Evolutionary conservation across 2,888 invertebrate species (phyloP).

Genomic region (Diplolepis rosae): DNA sequence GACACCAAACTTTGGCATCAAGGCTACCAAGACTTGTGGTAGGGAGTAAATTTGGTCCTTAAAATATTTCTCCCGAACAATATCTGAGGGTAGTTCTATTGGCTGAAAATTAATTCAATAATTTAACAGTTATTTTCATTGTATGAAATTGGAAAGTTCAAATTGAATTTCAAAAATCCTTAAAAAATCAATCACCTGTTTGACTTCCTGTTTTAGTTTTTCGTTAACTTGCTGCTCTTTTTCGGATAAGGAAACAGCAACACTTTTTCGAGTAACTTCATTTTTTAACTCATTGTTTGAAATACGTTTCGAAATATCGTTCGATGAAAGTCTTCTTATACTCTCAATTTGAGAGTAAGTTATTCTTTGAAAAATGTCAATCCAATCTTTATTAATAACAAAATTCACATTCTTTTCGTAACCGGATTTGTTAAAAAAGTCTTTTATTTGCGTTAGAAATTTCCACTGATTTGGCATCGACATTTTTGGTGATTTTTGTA

Average conservation of each 20-base stretch:
- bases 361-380: conserved; percentile 75
- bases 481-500: conserved; percentile 64
- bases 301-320: background rate
- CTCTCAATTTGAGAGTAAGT: conserved; percentile 64
- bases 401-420: conserved; percentile 73
- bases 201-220: conserved; percentile 27
- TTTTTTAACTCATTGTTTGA: background rate
- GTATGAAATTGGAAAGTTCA: too few relatives aligned
- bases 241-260: conserved; percentile 32
- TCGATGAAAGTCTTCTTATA: conserved; percentile 52
- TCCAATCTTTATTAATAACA: conserved; percentile 75
- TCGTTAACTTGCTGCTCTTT: conserved; percentile 22
- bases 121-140: too few relatives aligned
- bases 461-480: conserved; percentile 74
- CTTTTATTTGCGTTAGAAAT: conserved; percentile 73
- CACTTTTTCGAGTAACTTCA: conserved; percentile 38
- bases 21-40: conserved; percentile 72
- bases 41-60: conserved; percentile 62
- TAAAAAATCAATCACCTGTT: conserved; percentile 10
- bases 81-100: background rate
- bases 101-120: background rate
- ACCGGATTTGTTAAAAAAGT: conserved; percentile 73
- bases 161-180: too few relatives aligned
- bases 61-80: conserved; percentile 22
- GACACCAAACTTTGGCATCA: conserved; percentile 69